Conservation (phyloP, 2,888 invertebrate genomes). For the Dioctria linearis region DNA sequence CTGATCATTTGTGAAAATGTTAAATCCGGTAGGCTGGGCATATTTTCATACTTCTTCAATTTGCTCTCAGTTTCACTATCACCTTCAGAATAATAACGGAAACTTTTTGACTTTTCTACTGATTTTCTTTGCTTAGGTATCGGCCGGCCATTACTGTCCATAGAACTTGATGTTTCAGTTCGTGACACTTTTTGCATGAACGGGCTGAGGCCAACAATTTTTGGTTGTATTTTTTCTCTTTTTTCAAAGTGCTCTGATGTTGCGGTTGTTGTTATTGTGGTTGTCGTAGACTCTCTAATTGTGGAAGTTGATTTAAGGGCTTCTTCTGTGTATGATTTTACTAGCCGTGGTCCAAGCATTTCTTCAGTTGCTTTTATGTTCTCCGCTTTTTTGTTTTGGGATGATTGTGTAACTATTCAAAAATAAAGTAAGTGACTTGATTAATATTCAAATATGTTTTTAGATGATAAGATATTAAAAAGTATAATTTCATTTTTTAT, state of each 20-base stretch:
- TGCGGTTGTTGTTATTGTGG: too few species aligned
- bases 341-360: background rate
- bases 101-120: conserved; percentile 82
- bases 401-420: background rate
- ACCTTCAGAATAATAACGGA: conserved; percentile 75
- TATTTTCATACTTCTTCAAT: conserved; percentile 61
- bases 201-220: conserved; percentile 73
- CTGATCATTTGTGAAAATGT: conserved; percentile 56
- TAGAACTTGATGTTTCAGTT: conserved; percentile 64
- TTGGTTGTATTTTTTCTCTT: conserved; percentile 65
- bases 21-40: conserved; percentile 69
- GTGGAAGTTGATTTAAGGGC: conserved; percentile 60
- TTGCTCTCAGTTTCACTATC: conserved; percentile 48
- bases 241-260: conserved; percentile 66
- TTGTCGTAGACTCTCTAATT: background rate
- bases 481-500: too few species aligned
- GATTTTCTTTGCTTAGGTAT: conserved; percentile 72
- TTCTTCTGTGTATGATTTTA: conserved; percentile 66
- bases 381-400: background rate
- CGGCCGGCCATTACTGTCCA: conserved; percentile 61
- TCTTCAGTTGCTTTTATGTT: background rate
- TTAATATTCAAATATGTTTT: too few species aligned
- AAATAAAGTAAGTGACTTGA: too few species aligned
- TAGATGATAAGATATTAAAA: too few species aligned
- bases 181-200: conserved; percentile 74